phyloP scores from a whole-genome alignment of 2,797 vertebrate species.

The Cyprinodon diabolis region DNA sequence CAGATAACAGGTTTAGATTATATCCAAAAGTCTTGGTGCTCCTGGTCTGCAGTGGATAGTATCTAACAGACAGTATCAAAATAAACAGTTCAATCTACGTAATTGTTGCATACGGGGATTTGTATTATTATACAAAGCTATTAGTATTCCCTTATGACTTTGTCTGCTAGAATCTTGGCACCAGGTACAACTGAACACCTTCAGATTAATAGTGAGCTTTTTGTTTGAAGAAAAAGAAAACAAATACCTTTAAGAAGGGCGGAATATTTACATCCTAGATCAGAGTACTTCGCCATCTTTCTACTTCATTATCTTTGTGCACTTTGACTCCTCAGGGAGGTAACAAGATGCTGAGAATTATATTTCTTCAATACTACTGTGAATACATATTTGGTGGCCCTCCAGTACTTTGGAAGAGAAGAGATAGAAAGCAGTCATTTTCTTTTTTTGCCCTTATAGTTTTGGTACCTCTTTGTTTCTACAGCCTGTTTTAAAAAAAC shows the following conservation, averaged over 20 bases:
- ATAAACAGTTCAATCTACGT: no score
- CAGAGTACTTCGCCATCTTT: no score
- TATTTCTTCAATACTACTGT: not conserved
- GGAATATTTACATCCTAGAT: no score
- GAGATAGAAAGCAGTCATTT: not conserved
- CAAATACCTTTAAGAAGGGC: no score
- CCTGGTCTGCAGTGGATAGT: not conserved
- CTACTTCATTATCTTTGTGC: not conserved
- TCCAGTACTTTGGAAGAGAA: not conserved
- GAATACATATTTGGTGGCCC: not conserved
- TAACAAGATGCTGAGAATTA: not conserved
- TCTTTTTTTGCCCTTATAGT: not conserved
- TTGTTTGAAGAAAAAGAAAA: no score
- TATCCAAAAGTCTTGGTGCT: not conserved
- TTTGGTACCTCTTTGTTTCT: not conserved
- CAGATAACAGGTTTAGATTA: not conserved
- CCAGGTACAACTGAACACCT: no score
- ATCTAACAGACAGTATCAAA: not conserved
- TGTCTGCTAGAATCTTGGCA: no score
- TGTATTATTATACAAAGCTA: not conserved
- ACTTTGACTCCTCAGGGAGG: not conserved
- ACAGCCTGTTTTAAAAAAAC: no score
- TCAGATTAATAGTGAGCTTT: no score
- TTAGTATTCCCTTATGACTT: not conserved
- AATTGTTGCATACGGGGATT: not conserved